Base-by-base conservation (phyloP, 2,888 invertebrate genomes). In the Drosophila picticornis region DNA sequence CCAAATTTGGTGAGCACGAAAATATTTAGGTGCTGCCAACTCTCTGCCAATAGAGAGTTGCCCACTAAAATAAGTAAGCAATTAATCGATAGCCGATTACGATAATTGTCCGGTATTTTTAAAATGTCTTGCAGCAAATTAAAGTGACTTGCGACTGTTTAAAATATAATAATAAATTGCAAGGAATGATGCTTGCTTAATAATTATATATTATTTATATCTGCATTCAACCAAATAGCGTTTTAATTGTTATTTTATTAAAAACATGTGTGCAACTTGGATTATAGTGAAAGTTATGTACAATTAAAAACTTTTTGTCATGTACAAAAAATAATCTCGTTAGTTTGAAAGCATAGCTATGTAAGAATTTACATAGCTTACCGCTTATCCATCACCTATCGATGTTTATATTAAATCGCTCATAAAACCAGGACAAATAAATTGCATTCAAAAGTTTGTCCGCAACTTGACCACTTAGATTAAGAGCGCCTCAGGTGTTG, bases 71-170 rank as follows among this genome's bases (percentile, higher is more conserved):
- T 16, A 29, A 19, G 11, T 7, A 1, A 6, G 4, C 10, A 5
- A 48, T n/a, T 46, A 22, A 81, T 77, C 58, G 72, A 81, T 48
- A 52, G 10, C 11, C 63, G 38, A 36, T 34, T 48, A 13, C 27
- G 4, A 4, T 27, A 9, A 4, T 19, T 38, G 22, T 0, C 69
- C 74, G 73, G 32, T 72, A 9, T 1, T 11, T 29, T 56, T 10
- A 25, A 68, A 19, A 5, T 7, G 2, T 19, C 9, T 3, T 19
- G 1, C 4, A 46, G 9, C 4, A 22, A 22, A 1, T 7, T 16
- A 16, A 46, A 16, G 22, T 22, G 22, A 4, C 46, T 46, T 22
- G 13, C 13, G 22, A 7, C 1, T 9, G 25, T 27, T 25, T 16
- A 16, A 4, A 16, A 25, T 25, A 25, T 46, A 46, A 16, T 46